A percentile compares a stretch with the other conserved stretches of the same genome.
Conservation (phyloP, 1,140 invertebrate species). For the Sycobia sp. region DNA sequence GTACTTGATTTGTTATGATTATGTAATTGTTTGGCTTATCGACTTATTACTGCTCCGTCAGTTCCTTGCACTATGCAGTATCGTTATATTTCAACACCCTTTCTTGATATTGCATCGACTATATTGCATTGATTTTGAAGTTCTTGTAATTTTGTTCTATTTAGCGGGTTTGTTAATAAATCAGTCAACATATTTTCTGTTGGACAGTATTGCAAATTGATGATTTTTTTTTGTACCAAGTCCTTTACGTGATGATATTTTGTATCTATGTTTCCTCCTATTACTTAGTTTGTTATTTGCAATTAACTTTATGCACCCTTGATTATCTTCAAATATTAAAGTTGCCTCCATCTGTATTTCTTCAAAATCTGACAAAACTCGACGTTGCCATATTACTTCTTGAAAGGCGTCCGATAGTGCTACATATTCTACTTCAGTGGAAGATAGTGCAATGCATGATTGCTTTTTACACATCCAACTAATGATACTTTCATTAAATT, state of each 20-base stretch:
- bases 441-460: conserved; percentile 33
- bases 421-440: conserved; percentile 41
- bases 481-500: conserved; percentile 29
- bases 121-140: not conserved
- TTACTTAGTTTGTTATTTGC: conserved; percentile 29
- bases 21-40: no score
- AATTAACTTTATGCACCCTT: conserved; percentile 37
- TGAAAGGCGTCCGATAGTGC: conserved; percentile 32
- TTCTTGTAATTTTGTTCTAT: conserved; percentile 22
- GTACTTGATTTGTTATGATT: no score
- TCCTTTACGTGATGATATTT: conserved; percentile 36
- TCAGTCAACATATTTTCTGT: conserved; percentile 39
- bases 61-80: no score
- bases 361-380: conserved; percentile 31
- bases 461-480: conserved; percentile 32
- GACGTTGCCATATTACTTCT: conserved; percentile 36
- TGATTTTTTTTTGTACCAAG: conserved; percentile 28
- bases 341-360: conserved; percentile 13
- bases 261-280: conserved; percentile 17
- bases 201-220: conserved; percentile 35
- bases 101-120: not conserved
- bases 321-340: conserved; percentile 37
- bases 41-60: no score
- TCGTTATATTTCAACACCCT: not conserved
- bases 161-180: conserved; percentile 38